Conservation (phyloP, 2,797 vertebrate species). For the Lycodopsis pacificus region DNA sequence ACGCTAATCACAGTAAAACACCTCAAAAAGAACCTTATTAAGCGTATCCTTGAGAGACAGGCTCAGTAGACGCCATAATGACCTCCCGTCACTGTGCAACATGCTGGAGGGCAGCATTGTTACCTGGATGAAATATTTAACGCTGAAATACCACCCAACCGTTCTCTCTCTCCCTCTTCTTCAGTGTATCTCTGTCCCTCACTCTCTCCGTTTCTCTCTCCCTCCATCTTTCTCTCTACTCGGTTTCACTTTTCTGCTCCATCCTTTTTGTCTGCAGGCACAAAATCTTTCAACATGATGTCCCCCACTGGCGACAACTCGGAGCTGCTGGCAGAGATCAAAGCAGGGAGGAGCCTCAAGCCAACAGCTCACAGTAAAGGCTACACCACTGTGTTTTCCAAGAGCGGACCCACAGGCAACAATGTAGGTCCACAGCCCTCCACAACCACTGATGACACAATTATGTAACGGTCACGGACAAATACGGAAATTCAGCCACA, state of each 20-base stretch:
- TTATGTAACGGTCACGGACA: background rate
- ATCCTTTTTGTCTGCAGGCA: constrained; percentile 85
- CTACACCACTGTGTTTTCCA: constrained; percentile 93
- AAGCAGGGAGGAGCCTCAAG: constrained; percentile 96
- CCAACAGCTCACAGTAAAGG: constrained; percentile 96
- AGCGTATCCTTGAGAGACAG: constrained; percentile 15
- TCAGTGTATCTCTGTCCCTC: constrained; percentile 40
- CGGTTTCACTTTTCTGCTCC: constrained; percentile 70
- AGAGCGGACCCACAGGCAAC: constrained; percentile 84
- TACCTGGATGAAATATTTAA: constrained; percentile 80
- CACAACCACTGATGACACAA: background rate
- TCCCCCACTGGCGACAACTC: constrained; percentile 98
- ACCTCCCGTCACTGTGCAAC: constrained; percentile 54
- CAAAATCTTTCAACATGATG: constrained; percentile 99
- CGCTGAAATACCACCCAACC: constrained; percentile 70
- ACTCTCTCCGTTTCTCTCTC: constrained; percentile 52
- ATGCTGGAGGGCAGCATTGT: constrained; percentile 62
- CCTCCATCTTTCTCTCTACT: constrained; percentile 53
- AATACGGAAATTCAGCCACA: background rate
- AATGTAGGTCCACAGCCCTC: constrained; percentile 74
- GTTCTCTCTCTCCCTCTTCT: constrained; percentile 45
- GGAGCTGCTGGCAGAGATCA: constrained; percentile 97
- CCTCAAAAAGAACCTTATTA: constrained; percentile 24
- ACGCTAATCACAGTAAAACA: constrained; percentile 6
- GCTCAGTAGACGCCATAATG: constrained; percentile 32